Base-by-base conservation (phyloP, 1,140 invertebrate genomes). In the Belonocnema kinseyi region DNA sequence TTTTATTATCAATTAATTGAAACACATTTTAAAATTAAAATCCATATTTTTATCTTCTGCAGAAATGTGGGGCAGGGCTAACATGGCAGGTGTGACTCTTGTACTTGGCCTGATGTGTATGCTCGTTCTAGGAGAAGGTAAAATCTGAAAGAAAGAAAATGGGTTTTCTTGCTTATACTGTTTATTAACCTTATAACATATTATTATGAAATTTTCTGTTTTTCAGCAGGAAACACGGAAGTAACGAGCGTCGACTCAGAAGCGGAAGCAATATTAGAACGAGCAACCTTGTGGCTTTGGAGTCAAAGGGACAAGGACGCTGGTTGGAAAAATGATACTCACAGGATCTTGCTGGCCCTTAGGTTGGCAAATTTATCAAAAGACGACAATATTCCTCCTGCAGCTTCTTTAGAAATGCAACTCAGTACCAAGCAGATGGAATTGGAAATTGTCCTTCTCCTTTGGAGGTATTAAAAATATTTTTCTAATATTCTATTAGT, bases 361-460 rank as follows among this genome's bases (percentile, higher is more conserved):
- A 89, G 92, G 75, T 77, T 93, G 10, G 82, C 88, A 8, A 91
- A 92, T 78, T 85, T 90, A 14, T 90, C 90, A 0, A 87, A 90
- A 2, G 91, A 92, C 51, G 88, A 90, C 61, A 89, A 88, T 72
- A 79, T 86, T 87, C 83, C 93, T 88, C 90, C 92, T 89, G 88
- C 92, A 89, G 90, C 86, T 70, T 88, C 86, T 52, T 86, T 96
- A 19, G 95, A 97, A 85, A 93, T 96, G 86, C 94, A 96, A 83
- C 92, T 97, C 2, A 95, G 94, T 7, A 93, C 93, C 7, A 97
- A 97, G 83, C 95, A 97, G 85, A 94, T 97, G 93, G 96, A 97
- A 87, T 93, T 97, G 50, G 96, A 97, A 83, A 94, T 96, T 58
- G 92, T 96, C 1, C 92, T 96, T n/a, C 92, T 95, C 85, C 92